Percentiles rank a stretch among this genome's conserved stretches.
These are phyloP conservation scores for Muntiacus muntjak DNA, from an alignment of 2,113 vertebrate species.

Conservation along the genomic window DNA sequence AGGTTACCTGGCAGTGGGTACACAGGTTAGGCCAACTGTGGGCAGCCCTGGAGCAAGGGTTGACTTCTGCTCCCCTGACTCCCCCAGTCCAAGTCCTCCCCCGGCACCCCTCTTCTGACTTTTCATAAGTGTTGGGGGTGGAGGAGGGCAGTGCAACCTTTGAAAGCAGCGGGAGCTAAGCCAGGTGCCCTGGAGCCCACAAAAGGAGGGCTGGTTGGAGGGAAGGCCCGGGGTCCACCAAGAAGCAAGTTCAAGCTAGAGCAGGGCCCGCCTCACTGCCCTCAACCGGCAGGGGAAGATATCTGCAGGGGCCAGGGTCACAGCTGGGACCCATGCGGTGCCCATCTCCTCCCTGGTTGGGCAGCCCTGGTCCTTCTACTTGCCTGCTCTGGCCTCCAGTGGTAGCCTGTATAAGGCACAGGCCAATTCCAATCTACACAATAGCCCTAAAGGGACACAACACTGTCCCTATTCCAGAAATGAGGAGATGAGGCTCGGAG, in stretches of 20 bases:
- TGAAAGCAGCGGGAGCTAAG: neutral
- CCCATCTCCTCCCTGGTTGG: neutral
- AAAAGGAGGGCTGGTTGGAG: neutral
- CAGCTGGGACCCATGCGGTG: neutral
- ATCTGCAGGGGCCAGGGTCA: neutral
- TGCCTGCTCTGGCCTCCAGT: neutral
- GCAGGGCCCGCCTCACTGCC: neutral
- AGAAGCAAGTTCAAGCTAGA: neutral
- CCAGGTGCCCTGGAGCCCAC: neutral
- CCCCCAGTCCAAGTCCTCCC: neutral
- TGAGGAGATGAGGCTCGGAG: neutral
- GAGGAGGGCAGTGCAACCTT: neutral
- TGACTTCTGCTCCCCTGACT: neutral
- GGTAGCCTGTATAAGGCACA: neutral
- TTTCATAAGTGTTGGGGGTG: neutral
- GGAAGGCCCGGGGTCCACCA: accelerated
- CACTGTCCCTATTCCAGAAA: neutral
- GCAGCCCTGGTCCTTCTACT: neutral
- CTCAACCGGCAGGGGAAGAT: neutral
- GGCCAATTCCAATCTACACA: neutral
- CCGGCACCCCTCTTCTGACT: neutral
- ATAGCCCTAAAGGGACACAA: neutral
- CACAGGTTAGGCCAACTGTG: constrained; percentile 53
- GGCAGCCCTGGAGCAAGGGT: neutral
- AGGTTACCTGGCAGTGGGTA: constrained; percentile 35